phyloP scores from a whole-genome alignment of 2,888 invertebrate genomes.

The Ypsolopha scabrella region DNA sequence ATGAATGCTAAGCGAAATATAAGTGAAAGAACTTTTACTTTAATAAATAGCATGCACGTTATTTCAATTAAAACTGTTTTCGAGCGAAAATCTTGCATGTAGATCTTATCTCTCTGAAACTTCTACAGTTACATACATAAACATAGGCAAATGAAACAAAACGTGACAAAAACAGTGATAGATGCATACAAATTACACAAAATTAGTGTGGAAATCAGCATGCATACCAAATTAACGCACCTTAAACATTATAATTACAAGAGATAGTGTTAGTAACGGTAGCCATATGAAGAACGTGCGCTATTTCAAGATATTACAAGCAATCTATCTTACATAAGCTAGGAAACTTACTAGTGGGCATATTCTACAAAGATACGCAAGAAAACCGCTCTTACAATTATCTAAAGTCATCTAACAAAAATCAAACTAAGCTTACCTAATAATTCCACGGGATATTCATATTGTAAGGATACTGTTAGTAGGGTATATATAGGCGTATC shows the following conservation, averaged over 20 bases:
- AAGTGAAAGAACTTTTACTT: no score
- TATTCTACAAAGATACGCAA: not conserved
- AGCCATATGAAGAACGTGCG: not conserved
- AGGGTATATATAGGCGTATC: constrained; percentile 21
- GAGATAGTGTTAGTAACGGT: not conserved
- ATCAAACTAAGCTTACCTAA: constrained; percentile 53
- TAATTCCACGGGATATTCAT: constrained; percentile 30
- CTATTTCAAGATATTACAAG: not conserved
- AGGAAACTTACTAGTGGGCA: not conserved
- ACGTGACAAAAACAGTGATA: not conserved
- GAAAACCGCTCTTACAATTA: not conserved
- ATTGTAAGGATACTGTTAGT: constrained; percentile 33
- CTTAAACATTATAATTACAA: not conserved
- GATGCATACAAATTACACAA: no score
- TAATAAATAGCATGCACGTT: no score
- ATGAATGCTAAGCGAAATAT: no score
- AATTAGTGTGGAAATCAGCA: not conserved
- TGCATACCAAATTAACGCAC: not conserved
- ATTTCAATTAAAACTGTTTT: no score
- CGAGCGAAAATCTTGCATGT: no score
- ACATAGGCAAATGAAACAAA: not conserved
- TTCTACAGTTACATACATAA: no score
- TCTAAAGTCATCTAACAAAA: not conserved
- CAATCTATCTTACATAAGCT: not conserved
- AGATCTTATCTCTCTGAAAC: no score